Percentiles rank a stretch among this genome's conserved stretches.
Evolutionary conservation across 2,797 vertebrate species (phyloP).

Genomic region (Acanthornis magna): DNA sequence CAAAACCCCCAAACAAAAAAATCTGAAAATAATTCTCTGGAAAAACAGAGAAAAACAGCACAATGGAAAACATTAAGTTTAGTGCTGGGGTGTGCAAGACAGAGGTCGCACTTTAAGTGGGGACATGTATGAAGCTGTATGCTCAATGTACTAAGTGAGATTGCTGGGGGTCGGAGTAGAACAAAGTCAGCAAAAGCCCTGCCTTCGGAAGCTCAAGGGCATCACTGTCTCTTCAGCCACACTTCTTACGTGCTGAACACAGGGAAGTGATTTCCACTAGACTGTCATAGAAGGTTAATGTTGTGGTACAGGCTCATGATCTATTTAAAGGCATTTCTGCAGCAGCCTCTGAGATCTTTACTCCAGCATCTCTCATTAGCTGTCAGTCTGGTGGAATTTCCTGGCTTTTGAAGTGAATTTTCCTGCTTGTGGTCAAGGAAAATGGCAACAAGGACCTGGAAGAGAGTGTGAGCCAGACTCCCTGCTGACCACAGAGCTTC

Average conservation of each 20-base stretch:
- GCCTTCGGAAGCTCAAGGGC: neutral
- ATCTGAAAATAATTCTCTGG: neutral
- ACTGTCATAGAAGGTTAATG: conserved; percentile 25
- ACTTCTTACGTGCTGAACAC: neutral
- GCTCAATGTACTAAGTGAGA: neutral
- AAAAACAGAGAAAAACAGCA: no score
- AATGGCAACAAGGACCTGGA: neutral
- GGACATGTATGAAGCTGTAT: neutral
- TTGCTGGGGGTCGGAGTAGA: neutral
- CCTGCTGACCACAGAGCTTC: neutral
- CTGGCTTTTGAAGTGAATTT: conserved; percentile 32
- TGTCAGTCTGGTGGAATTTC: conserved; percentile 47
- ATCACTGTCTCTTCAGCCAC: neutral
- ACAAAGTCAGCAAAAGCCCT: neutral
- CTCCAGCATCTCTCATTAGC: conserved; percentile 12
- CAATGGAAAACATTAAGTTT: neutral
- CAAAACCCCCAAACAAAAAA: neutral
- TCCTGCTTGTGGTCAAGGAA: conserved; percentile 16
- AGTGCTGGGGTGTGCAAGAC: neutral
- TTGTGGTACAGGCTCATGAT: neutral
- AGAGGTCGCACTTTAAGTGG: neutral
- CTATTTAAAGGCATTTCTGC: conserved; percentile 37
- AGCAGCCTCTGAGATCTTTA: neutral
- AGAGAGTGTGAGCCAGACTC: neutral
- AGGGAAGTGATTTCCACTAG: neutral